phyloP scores from a whole-genome alignment of 2,797 vertebrate species.

The Bufotes viridis region DNA sequence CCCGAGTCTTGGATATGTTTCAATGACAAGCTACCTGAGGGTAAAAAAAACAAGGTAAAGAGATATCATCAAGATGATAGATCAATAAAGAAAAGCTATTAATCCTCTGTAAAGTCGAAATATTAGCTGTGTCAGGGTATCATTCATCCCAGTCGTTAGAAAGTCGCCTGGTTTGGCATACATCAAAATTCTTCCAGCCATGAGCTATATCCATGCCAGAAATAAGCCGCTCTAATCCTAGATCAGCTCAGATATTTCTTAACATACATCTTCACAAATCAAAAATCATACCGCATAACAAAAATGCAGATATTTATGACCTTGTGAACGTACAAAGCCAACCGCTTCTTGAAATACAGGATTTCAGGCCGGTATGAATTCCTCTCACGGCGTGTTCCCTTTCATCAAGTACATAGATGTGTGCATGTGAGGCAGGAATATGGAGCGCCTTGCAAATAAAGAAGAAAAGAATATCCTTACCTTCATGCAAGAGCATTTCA shows the following conservation, averaged over 20 bases:
- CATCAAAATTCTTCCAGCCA: slow-evolving; percentile 30
- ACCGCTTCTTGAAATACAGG: background rate
- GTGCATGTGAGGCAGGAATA: slow-evolving; percentile 16
- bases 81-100: background rate
- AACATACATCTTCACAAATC: slow-evolving; percentile 35
- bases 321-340: slow-evolving; percentile 14
- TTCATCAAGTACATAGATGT: slow-evolving; percentile 11
- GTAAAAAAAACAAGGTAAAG: background rate
- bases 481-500: slow-evolving; percentile 48
- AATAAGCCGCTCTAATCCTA: slow-evolving; percentile 22
- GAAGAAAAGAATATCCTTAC: slow-evolving; percentile 33
- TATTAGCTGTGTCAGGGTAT: background rate
- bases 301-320: slow-evolving; percentile 37
- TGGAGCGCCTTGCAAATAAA: slow-evolving; percentile 5
- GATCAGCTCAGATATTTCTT: slow-evolving; percentile 31
- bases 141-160: slow-evolving; percentile 8
- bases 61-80: background rate
- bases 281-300: slow-evolving; percentile 33
- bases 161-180: background rate
- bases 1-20: background rate
- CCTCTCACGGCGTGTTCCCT: background rate
- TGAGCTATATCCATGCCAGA: slow-evolving; percentile 8
- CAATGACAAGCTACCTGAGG: background rate
- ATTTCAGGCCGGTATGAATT: slow-evolving; percentile 1
- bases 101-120: background rate